A percentile compares a stretch with the other conserved stretches of the same genome.
phyloP scores from a whole-genome alignment of 2,888 invertebrate genomes.

The Lasioglossum leucozonium region DNA sequence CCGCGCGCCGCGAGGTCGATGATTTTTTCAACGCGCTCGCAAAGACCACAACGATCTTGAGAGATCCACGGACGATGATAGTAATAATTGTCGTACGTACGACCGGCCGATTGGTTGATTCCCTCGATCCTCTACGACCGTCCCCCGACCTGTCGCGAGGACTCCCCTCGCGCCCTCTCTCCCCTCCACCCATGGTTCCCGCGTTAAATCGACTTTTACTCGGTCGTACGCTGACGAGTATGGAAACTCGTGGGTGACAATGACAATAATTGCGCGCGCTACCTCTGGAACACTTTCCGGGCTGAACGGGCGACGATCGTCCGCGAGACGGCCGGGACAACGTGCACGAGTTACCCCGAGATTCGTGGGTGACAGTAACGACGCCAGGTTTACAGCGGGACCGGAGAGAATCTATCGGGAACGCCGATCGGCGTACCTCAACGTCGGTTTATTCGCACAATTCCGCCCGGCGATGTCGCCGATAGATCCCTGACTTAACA shows the following conservation, averaged over 20 bases:
- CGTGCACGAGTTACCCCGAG: conserved; percentile 31
- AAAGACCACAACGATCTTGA: conserved; percentile 52
- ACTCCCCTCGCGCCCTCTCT: neutral
- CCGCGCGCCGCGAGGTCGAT: conserved; percentile 7
- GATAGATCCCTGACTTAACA: conserved; percentile 40
- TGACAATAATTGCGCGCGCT: conserved; percentile 66
- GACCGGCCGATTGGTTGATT: conserved; percentile 62
- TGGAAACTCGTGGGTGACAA: conserved; percentile 76
- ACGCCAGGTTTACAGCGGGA: conserved; percentile 53
- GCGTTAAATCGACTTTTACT: conserved; percentile 29
- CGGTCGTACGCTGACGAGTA: conserved; percentile 52
- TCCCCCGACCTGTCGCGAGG: neutral
- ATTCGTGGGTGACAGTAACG: conserved; percentile 70
- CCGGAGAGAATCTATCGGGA: conserved; percentile 24
- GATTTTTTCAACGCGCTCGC: conserved; percentile 70
- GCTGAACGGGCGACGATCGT: neutral
- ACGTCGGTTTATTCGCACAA: conserved; percentile 43
- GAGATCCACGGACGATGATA: conserved; percentile 65
- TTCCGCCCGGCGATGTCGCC: conserved; percentile 18
- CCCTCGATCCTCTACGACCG: conserved; percentile 30
- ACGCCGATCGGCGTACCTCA: conserved; percentile 30
- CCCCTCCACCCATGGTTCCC: neutral
- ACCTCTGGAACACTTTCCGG: conserved; percentile 8
- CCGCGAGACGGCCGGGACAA: conserved; percentile 2
- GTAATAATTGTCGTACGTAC: conserved; percentile 66